These are phyloP conservation scores for Sparus aurata DNA, from an alignment of 2,797 vertebrate species.

Conservation along the genomic window DNA sequence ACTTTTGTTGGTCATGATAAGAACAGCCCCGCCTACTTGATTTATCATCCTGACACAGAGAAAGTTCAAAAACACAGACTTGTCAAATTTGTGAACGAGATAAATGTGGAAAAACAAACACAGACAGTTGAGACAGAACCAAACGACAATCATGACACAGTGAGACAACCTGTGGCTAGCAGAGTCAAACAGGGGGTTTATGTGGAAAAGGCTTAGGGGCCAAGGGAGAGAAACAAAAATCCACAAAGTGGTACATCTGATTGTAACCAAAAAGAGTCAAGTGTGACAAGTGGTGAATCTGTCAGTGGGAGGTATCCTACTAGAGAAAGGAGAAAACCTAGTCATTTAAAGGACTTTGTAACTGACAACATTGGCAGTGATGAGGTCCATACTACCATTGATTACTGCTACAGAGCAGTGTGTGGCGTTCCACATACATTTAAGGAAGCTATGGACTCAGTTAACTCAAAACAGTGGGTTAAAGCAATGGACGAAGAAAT, in stretches of 20 bases:
- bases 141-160: not conserved
- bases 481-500: not conserved
- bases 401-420: slow-evolving; percentile 16
- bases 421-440: not conserved
- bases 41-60: too few species aligned
- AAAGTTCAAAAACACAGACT: too few species aligned
- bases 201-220: not conserved
- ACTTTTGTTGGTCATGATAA: too few species aligned
- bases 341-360: slow-evolving; percentile 2
- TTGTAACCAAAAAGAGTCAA: not conserved
- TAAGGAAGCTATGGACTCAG: not conserved
- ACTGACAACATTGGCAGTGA: not conserved
- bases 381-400: not conserved
- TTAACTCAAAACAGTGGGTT: not conserved
- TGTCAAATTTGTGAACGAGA: too few species aligned
- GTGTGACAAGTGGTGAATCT: not conserved
- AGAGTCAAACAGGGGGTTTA: not conserved
- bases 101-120: not conserved
- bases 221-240: not conserved
- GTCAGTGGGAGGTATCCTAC: not conserved
- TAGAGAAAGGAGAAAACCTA: not conserved
- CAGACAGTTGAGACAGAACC: not conserved
- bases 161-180: not conserved
- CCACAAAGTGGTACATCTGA: not conserved
- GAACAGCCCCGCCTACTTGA: too few species aligned